A percentile compares a stretch with the other conserved stretches of the same genome.
phyloP scores from a whole-genome alignment of 2,888 invertebrate genomes.

The Eilema sororculum region DNA sequence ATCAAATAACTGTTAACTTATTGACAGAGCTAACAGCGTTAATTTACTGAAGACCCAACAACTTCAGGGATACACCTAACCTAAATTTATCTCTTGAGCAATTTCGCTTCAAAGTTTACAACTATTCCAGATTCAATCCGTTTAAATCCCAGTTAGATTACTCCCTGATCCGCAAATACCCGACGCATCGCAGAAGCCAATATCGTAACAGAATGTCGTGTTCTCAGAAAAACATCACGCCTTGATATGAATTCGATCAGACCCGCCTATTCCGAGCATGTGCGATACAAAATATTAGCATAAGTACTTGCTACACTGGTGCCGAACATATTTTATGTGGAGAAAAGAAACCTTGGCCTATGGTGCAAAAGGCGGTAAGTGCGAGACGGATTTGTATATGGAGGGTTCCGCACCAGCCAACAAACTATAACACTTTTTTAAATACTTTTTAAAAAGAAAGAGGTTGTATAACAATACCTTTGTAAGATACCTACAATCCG shows the following conservation, averaged over 20 bases:
- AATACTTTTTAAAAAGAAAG: background rate
- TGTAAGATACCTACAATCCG: no score
- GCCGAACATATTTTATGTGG: conserved; percentile 67
- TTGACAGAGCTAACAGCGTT: background rate
- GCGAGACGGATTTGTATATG: background rate
- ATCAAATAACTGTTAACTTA: background rate
- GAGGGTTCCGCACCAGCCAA: background rate
- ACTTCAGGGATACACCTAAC: conserved; percentile 22
- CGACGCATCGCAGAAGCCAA: conserved; percentile 41
- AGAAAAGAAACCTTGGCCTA: conserved; percentile 57
- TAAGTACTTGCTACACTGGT: conserved; percentile 61
- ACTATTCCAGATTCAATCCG: conserved; percentile 26
- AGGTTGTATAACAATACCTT: no score
- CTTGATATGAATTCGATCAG: conserved; percentile 72
- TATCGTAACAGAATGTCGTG: conserved; percentile 51
- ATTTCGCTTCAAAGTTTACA: conserved; percentile 34
- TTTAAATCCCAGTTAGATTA: conserved; percentile 32
- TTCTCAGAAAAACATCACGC: conserved; percentile 54
- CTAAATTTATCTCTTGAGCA: conserved; percentile 19
- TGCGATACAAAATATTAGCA: conserved; percentile 76
- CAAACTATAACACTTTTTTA: background rate
- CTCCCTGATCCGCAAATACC: conserved; percentile 22
- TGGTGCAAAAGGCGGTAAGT: background rate
- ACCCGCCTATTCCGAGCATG: conserved; percentile 59
- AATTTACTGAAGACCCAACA: background rate